Evolutionary conservation across 1,140 invertebrate species (phyloP).

Genomic region (Drosophila novamexicana): DNA sequence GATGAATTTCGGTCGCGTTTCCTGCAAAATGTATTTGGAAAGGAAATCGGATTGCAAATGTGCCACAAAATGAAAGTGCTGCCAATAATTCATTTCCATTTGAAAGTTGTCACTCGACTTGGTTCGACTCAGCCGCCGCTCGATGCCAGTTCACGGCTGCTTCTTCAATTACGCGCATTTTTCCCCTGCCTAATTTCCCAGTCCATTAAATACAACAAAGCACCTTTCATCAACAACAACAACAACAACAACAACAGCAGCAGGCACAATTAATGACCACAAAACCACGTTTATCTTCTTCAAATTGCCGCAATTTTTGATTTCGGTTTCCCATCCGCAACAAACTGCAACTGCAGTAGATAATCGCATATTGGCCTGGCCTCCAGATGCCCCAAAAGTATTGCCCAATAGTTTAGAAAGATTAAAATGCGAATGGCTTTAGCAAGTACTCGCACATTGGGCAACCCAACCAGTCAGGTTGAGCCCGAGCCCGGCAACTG

Average conservation of each 20-base stretch:
- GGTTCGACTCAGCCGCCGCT: background rate
- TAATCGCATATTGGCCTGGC: constrained; percentile 46
- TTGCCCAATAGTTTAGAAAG: constrained; percentile 79
- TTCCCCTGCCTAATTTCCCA: constrained; percentile 48
- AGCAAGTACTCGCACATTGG: constrained; percentile 49
- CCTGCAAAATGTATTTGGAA: constrained; percentile 40
- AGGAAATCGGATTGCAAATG: constrained; percentile 71
- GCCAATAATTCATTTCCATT: constrained; percentile 62
- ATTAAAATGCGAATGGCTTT: constrained; percentile 73
- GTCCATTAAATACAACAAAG: constrained; percentile 41
- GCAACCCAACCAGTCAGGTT: constrained; percentile 39
- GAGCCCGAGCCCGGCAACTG: background rate
- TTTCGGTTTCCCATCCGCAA: constrained; percentile 52
- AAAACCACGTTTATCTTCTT: constrained; percentile 45
- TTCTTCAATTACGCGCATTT: constrained; percentile 65
- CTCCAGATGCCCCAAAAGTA: constrained; percentile 49
- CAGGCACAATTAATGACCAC: constrained; percentile 32
- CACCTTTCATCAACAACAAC: constrained; percentile 15
- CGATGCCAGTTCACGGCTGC: constrained; percentile 1
- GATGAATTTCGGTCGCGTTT: constrained; percentile 9
- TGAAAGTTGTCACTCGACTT: constrained; percentile 74
- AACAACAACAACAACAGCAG: constrained; percentile 25
- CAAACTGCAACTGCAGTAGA: constrained; percentile 42
- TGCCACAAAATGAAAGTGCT: constrained; percentile 67
- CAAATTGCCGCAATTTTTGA: constrained; percentile 61